Evolutionary conservation across 2,113 vertebrate genomes (phyloP).

Genomic region (Chaetops frenatus): DNA sequence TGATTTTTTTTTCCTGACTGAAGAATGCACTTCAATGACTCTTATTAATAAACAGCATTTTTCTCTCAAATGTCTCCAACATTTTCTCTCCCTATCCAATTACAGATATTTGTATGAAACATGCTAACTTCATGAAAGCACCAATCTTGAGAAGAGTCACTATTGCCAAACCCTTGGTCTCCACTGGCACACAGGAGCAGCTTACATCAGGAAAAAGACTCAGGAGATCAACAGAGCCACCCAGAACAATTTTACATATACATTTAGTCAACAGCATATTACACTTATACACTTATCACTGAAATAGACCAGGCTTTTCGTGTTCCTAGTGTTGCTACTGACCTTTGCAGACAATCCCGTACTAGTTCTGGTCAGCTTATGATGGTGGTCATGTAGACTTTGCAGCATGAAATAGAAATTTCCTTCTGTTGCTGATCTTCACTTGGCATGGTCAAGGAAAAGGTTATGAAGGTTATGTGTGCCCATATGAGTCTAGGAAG

Average conservation of each 20-base stretch:
- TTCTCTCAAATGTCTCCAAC: not conserved
- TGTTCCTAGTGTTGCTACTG: not conserved
- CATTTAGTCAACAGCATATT: not conserved
- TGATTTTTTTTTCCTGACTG: not conserved
- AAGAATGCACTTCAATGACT: not conserved
- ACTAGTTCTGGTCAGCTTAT: not conserved
- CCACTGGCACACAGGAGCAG: not conserved
- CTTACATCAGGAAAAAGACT: not conserved
- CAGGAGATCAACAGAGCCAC: not conserved
- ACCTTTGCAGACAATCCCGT: not conserved
- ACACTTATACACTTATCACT: not conserved
- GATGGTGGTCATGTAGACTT: not conserved
- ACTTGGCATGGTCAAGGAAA: not conserved
- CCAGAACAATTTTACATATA: not conserved
- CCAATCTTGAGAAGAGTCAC: not conserved
- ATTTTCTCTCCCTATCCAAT: not conserved
- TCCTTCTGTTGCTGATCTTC: not conserved
- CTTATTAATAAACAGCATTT: not conserved
- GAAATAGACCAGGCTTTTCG: not conserved
- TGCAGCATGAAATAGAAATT: not conserved
- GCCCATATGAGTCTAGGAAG: not conserved
- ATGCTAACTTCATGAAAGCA: not conserved
- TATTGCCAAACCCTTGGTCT: not conserved
- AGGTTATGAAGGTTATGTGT: not conserved
- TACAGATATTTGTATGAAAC: not conserved